Percentiles rank a stretch among this genome's conserved stretches.
phyloP scores from a whole-genome alignment of 2,888 invertebrate species.

The Salticus scenicus region DNA sequence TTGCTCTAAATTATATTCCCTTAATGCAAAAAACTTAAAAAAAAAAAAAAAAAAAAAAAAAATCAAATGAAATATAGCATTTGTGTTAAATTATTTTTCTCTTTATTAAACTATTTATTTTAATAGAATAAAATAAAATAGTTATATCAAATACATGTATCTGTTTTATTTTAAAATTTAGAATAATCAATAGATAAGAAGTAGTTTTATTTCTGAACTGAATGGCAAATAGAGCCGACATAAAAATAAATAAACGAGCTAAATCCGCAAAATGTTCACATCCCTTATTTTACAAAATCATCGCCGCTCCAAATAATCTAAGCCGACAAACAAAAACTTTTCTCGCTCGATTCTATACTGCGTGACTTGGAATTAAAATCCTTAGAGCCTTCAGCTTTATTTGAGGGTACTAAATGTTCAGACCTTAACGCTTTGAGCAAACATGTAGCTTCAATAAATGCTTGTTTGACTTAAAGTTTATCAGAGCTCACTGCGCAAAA shows the following conservation, averaged over 20 bases:
- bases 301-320: slow-evolving; percentile 42
- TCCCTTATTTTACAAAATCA: slow-evolving; percentile 38
- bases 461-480: slow-evolving; percentile 9
- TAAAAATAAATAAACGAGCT: slow-evolving; percentile 18
- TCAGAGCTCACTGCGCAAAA: neutral
- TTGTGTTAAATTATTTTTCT: too few relatives aligned
- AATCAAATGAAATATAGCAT: too few relatives aligned
- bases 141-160: too few relatives aligned
- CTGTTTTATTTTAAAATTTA: too few relatives aligned
- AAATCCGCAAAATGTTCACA: slow-evolving; percentile 36
- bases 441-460: neutral
- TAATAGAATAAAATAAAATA: too few relatives aligned
- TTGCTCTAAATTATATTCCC: too few relatives aligned
- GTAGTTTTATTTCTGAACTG: neutral
- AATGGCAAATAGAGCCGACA: neutral
- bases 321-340: slow-evolving; percentile 33
- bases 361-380: slow-evolving; percentile 55
- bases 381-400: slow-evolving; percentile 34
- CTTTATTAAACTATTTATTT: too few relatives aligned
- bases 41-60: too few relatives aligned
- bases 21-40: too few relatives aligned
- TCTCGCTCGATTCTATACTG: slow-evolving; percentile 26
- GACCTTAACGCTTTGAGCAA: slow-evolving; percentile 5
- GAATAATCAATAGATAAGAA: neutral
- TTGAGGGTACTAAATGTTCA: neutral